A percentile compares a stretch with the other conserved stretches of the same genome.
These are phyloP conservation scores for Harpalus rufipes DNA, from an alignment of 2,888 invertebrate species.

Conservation along the genomic window DNA sequence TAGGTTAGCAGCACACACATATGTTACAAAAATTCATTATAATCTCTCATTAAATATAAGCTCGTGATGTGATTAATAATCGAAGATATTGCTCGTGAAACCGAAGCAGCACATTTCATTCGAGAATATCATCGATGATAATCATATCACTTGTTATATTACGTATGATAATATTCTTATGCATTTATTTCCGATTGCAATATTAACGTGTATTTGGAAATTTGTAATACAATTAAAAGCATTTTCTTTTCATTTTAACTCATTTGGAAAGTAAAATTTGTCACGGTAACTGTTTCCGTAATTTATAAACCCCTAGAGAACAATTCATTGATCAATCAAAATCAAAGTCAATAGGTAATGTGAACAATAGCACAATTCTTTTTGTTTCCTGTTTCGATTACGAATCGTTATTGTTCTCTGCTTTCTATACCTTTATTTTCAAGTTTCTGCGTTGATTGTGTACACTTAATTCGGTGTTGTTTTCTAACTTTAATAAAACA, in stretches of 20 bases:
- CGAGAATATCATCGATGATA: too few relatives aligned
- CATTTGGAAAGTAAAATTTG: neutral
- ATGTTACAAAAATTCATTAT: too few relatives aligned
- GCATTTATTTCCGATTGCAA: neutral
- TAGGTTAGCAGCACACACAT: too few relatives aligned
- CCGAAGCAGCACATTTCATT: too few relatives aligned
- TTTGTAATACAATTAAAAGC: neutral
- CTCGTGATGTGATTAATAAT: too few relatives aligned
- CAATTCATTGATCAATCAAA: neutral
- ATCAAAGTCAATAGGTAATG: neutral
- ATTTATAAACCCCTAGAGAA: neutral
- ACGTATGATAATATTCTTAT: neutral
- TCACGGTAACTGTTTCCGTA: neutral
- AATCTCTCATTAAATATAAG: too few relatives aligned
- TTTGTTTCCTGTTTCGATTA: conserved; percentile 1
- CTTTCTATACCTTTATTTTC: neutral
- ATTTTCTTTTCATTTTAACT: neutral
- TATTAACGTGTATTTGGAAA: neutral
- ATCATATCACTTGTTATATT: too few relatives aligned
- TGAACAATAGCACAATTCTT: neutral
- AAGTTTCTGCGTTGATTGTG: neutral
- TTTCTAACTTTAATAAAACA: neutral
- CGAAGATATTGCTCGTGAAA: too few relatives aligned
- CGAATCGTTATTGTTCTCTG: neutral
- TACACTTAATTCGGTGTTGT: neutral